A percentile compares a stretch with the other conserved stretches of the same genome.
These are phyloP conservation scores for Podarcis muralis DNA, from an alignment of 2,113 vertebrate species.

Conservation along the genomic window DNA sequence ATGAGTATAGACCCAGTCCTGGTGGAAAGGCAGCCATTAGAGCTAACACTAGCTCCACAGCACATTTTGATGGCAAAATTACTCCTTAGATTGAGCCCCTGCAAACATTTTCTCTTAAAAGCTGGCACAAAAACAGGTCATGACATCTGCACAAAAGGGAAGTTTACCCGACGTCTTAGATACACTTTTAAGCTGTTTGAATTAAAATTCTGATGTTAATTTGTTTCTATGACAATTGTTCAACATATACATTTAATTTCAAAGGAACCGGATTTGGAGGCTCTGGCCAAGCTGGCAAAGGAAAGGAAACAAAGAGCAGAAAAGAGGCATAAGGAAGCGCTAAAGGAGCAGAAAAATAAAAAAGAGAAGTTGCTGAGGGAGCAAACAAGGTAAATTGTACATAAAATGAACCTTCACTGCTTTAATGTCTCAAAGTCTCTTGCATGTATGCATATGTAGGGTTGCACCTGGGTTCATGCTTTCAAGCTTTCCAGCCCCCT, in stretches of 20 bases:
- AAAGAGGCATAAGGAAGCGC: constrained; percentile 83
- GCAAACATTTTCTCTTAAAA: not conserved
- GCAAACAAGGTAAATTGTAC: constrained; percentile 74
- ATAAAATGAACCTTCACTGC: not conserved
- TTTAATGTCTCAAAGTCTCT: not conserved
- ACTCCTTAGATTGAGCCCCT: not conserved
- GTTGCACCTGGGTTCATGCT: not conserved
- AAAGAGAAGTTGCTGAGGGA: constrained; percentile 76
- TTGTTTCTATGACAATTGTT: not conserved
- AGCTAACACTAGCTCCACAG: no score
- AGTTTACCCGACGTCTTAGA: not conserved
- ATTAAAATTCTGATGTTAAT: not conserved
- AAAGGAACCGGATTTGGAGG: constrained; percentile 82
- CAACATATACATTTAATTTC: constrained; percentile 34
- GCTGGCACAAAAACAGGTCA: not conserved
- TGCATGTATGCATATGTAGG: not conserved
- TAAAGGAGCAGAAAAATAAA: constrained; percentile 85
- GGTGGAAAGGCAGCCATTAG: no score
- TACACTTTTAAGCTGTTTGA: not conserved
- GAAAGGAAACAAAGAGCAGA: constrained; percentile 85
- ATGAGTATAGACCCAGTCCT: no score
- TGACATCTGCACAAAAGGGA: not conserved
- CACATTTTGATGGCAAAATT: no score
- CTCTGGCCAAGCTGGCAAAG: constrained; percentile 75
- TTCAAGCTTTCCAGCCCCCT: not conserved